Base-by-base conservation (phyloP, 2,888 invertebrate species). In the Pristionchus mayeri region DNA sequence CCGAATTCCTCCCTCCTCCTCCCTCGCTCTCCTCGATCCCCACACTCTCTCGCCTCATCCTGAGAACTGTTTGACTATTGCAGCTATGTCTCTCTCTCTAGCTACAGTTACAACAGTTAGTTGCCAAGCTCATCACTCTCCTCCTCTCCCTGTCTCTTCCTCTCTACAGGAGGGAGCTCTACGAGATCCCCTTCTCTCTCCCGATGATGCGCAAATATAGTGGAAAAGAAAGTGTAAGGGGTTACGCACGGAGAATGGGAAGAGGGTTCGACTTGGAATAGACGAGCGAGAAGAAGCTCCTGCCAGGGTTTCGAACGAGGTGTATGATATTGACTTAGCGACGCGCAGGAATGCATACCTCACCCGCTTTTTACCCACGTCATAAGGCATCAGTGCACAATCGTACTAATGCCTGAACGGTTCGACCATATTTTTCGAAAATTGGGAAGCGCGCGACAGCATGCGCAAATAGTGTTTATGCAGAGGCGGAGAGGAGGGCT, bases 101-200 rank as follows among this genome's bases (percentile, higher is more conserved):
- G n/a, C n/a, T 57, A 63, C 63, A 63, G 63, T 63, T 63, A 63
- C 63, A 63, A 63, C 63, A 63, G 63, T 63, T n/a, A 63, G 63
- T 63, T 63, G 34, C 63, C 63, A 63, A 63, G 30, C 63, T 27
- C 34, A 63, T 3, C 63, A 24, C 57, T 57, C 57, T 24, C n/a
- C 57, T 57, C 52, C n/a, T n/a, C 57, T 54, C 54, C n/a, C 54
- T n/a, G 21, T 54, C 18, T 54, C 54, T n/a, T n/a, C 11, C 52
- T 4, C 57, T 57, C 24, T 9, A 11, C 24, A 21, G 21, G n/a
- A 27, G n/a, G n/a, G 27, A 30, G 63, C 63, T 63, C 21, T 63
- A 30, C 34, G 30, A 63, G 63, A 63, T 63, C 63, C n/a, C 63
- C 34, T 21, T 63, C 63, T 30, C 63, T 63, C 13, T 7, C 13